Evolutionary conservation across 2,888 invertebrate genomes (phyloP), one percentile per base, ranked within the genome.

Genomic region (Thereva unica): DNA sequence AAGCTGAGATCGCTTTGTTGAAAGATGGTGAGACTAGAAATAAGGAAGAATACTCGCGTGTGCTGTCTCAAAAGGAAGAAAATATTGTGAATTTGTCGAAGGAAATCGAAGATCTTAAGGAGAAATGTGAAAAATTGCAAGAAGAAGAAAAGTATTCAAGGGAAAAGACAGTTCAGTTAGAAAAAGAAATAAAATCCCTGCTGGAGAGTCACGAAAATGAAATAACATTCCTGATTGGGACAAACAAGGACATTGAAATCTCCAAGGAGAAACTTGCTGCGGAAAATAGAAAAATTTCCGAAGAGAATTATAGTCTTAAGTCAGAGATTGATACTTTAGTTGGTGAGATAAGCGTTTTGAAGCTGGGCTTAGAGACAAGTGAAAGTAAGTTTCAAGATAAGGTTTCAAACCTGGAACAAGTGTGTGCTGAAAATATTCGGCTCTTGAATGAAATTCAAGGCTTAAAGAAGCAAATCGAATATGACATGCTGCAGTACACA

Each of bases 1-100:
- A 83, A 69, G 75, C 77, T n/a, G 79, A 82, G 70, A 77, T 83
- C 8, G 77, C 77, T 35, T 76, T 78, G 65, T 71, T 84, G 4
- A 80, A 80, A 70, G 76, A 77, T 66, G 73, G 74, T 3, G 78
- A 80, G 65, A 45, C 52, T 7, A 77, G 79, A 54, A 61, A 77
- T 50, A 75, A 76, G 1, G 76, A 75, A 41, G 80, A 78, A 64
- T 74, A 59, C 9, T 37, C 76, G 41, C 70, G 72, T 5, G 68
- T 72, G 50, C 68, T 76, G 4, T 50, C 71, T 4, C 68, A 73
- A 40, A 78, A 78, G 68, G 75, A 78, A 12, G 77, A 78, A 37
- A 70, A 72, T 8, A 72, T 79, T 41, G 74, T 74, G 42, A 77
- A 78, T 1, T 67, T 80, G 7, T 71, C 71, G 7, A 71, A 66